Evolutionary conservation across 2,888 invertebrate genomes (phyloP), one percentile per base, ranked within the genome.

Genomic region (Pseudococcus viburni): DNA sequence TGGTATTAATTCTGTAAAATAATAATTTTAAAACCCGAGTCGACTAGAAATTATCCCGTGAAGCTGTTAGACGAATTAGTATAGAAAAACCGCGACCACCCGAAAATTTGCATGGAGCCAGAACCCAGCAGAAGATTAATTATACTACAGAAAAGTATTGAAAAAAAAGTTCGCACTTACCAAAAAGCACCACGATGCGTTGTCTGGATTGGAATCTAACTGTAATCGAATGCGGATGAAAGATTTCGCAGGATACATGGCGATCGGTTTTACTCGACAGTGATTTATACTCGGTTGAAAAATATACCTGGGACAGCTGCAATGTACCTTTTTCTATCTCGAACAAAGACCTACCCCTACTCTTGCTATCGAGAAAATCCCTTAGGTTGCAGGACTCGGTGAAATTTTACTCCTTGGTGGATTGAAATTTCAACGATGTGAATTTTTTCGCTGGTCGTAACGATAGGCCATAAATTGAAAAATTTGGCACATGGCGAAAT

Each of bases 301-400:
- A 42, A 80, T n/a, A 80, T 80, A 46, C n/a, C 80, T 7, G n/a
- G 42, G 80, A 80, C 80, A 80, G 80, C 80, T 80, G 80, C 80
- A 80, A 42, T 19, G 17, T 2, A 26, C 2, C 39, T 39, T 3
- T 77, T 42, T 42, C 19, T 59, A 7, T 19, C 7, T 59, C 19
- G 42, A 80, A 80, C 80, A 80, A 80, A 42, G 80, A 17, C 1
- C 42, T 80, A 42, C 46, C 80, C 80, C 80, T 80, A 42, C 80
- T 73, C 19, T 19, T 51, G 5, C 17, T 15, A 19, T 59, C 59
- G 59, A 59, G 19, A 59, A 59, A 59, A 19, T 59, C 26, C 26
- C 26, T 33, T 33, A 33, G 26, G 26, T 33, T 33, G 26, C 26
- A 33, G 26, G 26, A 33, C 59, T 59, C 59, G 11, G 19, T 59